Evolutionary conservation across 2,797 vertebrate species (phyloP).

Genomic region (Leucoraja ocellata): DNA sequence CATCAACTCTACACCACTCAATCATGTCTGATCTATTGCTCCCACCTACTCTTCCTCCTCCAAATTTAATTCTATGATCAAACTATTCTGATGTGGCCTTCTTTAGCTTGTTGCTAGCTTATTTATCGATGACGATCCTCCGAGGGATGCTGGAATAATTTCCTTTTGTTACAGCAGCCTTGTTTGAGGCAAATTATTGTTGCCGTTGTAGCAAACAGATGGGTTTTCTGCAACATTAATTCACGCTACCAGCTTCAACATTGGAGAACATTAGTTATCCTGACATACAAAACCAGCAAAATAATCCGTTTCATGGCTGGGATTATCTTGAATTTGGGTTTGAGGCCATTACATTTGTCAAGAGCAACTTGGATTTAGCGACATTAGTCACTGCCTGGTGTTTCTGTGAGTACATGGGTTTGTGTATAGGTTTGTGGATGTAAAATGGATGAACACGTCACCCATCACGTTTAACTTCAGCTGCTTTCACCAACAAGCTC

Average conservation of each 20-base stretch:
- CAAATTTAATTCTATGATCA: too few relatives aligned
- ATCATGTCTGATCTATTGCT: too few relatives aligned
- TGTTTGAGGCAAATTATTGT: too few relatives aligned
- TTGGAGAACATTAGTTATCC: not conserved
- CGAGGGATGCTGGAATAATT: too few relatives aligned
- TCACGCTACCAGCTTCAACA: not conserved
- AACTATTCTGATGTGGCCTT: too few relatives aligned
- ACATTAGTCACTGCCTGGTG: not conserved
- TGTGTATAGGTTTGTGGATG: not conserved
- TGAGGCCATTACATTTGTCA: not conserved
- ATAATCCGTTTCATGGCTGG: not conserved
- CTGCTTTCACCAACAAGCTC: not conserved
- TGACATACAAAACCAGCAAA: slow-evolving; percentile 8
- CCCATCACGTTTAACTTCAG: not conserved
- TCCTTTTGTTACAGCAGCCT: too few relatives aligned
- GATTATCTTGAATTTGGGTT: not conserved
- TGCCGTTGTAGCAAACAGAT: too few relatives aligned
- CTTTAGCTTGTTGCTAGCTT: too few relatives aligned
- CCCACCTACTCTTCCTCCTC: too few relatives aligned
- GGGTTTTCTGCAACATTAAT: not conserved
- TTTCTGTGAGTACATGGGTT: not conserved
- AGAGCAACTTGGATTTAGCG: not conserved
- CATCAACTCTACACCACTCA: too few relatives aligned
- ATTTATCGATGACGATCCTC: too few relatives aligned
- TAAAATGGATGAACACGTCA: not conserved